Evolutionary conservation across 2,113 vertebrate genomes (phyloP).

Genomic region (Bos indicus): DNA sequence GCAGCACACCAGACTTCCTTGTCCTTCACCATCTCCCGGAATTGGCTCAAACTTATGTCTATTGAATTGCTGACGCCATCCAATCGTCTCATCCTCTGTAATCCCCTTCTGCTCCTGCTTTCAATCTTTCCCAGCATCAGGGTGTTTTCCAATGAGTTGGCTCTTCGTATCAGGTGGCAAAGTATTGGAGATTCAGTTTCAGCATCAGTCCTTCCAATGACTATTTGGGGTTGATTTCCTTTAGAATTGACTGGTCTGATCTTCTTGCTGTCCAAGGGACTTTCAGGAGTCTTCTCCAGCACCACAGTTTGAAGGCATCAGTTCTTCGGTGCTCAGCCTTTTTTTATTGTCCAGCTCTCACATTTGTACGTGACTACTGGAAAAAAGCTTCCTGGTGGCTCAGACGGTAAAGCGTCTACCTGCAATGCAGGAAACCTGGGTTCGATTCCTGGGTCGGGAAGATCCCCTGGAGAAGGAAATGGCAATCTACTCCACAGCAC

Average conservation of each 20-base stretch:
- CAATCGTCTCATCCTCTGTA: neutral
- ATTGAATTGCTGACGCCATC: neutral
- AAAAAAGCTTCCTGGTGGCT: too few relatives aligned
- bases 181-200: neutral
- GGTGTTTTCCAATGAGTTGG: neutral
- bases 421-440: too few relatives aligned
- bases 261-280: neutral
- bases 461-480: too few relatives aligned
- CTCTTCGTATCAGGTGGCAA: neutral
- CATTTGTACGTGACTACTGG: neutral
- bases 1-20: neutral
- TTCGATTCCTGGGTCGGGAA: too few relatives aligned
- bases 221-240: neutral
- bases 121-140: neutral
- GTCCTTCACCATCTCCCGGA: neutral
- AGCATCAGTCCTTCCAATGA: neutral
- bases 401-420: too few relatives aligned
- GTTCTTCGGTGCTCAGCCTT: fast-evolving
- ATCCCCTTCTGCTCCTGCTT: neutral
- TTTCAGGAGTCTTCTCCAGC: neutral
- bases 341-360: neutral
- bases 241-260: neutral
- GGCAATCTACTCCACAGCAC: too few relatives aligned
- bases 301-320: neutral
- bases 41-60: neutral